A percentile compares a stretch with the other conserved stretches of the same genome.
These are phyloP conservation scores for Heterodera carotae DNA, from an alignment of 1,140 invertebrate species.

Conservation along the genomic window DNA sequence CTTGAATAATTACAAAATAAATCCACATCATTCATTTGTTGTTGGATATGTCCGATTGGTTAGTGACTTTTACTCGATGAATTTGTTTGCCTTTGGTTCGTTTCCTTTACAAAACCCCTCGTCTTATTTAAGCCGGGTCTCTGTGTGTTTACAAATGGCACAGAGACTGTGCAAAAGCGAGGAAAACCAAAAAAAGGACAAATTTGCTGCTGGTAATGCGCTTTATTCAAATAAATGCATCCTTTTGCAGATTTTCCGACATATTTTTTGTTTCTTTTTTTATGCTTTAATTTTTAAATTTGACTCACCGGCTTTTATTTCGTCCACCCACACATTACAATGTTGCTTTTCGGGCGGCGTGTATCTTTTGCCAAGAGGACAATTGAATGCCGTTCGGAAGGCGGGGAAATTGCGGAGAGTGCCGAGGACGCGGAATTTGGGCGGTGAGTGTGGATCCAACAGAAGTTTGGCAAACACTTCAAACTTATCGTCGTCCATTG, in stretches of 20 bases:
- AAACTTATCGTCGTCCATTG: slow-evolving; percentile 19
- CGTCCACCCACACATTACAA: slow-evolving; percentile 58
- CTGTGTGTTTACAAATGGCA: not conserved
- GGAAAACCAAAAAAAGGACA: not conserved
- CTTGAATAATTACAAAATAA: not conserved
- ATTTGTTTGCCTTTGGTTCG: not conserved
- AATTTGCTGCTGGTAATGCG: too few relatives aligned
- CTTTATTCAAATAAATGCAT: not conserved
- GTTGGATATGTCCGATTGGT: not conserved
- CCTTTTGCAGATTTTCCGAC: not conserved
- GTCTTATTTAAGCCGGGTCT: not conserved
- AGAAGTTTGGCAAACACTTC: slow-evolving; percentile 42
- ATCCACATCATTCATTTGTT: not conserved
- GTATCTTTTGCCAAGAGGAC: slow-evolving; percentile 40
- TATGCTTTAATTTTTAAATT: not conserved
- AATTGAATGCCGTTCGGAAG: slow-evolving; percentile 60
- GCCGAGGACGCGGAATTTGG: slow-evolving; percentile 40
- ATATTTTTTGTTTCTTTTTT: not conserved
- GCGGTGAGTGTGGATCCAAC: slow-evolving; percentile 48
- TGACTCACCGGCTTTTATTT: slow-evolving; percentile 18
- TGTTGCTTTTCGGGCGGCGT: slow-evolving; percentile 48
- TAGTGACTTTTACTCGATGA: not conserved
- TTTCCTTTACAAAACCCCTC: not conserved
- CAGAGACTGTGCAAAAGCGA: not conserved
- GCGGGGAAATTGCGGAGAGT: slow-evolving; percentile 58